Conservation (phyloP, 2,113 vertebrate species). For the Spea bombifrons region DNA sequence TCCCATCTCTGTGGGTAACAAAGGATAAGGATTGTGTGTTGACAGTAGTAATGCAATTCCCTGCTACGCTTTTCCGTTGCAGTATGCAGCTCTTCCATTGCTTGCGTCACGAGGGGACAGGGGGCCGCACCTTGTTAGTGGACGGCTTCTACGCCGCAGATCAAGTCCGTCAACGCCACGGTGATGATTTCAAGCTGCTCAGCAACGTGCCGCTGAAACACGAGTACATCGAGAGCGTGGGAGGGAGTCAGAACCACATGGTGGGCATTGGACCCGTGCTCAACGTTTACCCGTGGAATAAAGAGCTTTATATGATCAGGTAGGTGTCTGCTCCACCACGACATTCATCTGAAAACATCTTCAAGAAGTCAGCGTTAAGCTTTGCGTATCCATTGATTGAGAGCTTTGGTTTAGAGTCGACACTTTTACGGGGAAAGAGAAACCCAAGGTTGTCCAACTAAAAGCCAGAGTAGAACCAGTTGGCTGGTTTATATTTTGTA, state of each 20-base stretch:
- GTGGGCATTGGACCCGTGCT: slow-evolving; percentile 80
- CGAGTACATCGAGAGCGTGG: slow-evolving; percentile 79
- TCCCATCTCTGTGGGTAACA: too few relatives aligned
- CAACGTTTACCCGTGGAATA: slow-evolving; percentile 88
- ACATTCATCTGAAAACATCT: too few relatives aligned
- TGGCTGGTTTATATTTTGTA: too few relatives aligned
- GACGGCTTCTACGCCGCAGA: slow-evolving; percentile 88
- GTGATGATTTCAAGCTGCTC: slow-evolving; percentile 80
- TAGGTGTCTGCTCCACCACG: slow-evolving; percentile 48
- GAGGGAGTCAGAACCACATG: slow-evolving; percentile 81
- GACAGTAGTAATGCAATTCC: too few relatives aligned
- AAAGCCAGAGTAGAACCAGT: too few relatives aligned
- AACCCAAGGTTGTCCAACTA: too few relatives aligned
- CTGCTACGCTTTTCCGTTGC: not conserved
- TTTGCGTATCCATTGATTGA: too few relatives aligned
- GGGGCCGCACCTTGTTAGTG: slow-evolving; percentile 83
- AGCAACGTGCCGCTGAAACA: slow-evolving; percentile 79
- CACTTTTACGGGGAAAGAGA: too few relatives aligned
- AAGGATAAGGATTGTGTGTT: too few relatives aligned
- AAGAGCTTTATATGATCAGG: slow-evolving; percentile 88
- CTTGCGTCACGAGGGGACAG: slow-evolving; percentile 86
- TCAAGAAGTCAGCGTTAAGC: too few relatives aligned
- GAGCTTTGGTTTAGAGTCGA: too few relatives aligned
- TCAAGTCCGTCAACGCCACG: slow-evolving; percentile 66
- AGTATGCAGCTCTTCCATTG: slow-evolving; percentile 95